phyloP scores from a whole-genome alignment of 2,888 invertebrate genomes.

The Amblyjoppa fuscipennis region DNA sequence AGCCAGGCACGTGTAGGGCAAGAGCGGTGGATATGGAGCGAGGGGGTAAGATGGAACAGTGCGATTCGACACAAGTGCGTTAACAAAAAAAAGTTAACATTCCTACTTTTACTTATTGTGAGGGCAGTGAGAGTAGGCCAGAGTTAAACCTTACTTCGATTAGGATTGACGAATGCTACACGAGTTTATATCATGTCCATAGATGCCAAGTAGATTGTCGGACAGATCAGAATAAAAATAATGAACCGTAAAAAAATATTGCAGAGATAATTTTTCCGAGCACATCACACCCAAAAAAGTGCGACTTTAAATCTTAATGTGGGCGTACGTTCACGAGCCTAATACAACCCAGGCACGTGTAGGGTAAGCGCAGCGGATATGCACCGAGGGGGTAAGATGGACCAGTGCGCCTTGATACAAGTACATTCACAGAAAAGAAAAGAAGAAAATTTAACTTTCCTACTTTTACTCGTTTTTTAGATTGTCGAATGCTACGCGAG shows the following conservation, averaged over 20 bases:
- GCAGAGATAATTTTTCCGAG: no score
- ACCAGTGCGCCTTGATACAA: background rate
- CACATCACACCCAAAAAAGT: no score
- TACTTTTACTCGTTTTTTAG: no score
- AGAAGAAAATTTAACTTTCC: no score
- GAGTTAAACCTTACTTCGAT: background rate
- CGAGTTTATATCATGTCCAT: background rate
- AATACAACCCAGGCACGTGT: background rate
- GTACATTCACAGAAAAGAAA: no score
- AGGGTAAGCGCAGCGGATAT: background rate
- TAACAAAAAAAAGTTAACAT: background rate
- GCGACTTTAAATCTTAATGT: no score
- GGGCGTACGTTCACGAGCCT: background rate
- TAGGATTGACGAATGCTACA: background rate
- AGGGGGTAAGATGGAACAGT: background rate
- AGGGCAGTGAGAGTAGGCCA: no score
- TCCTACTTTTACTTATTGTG: background rate
- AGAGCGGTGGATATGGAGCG: background rate
- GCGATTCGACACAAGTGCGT: no score
- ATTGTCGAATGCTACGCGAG: no score
- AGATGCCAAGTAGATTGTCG: background rate
- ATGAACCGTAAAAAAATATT: no score
- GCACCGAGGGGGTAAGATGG: background rate
- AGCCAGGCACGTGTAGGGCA: background rate
- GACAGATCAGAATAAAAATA: no score